Conservation (phyloP, 1,140 invertebrate genomes). For the Atopsyche davidsoni region DNA sequence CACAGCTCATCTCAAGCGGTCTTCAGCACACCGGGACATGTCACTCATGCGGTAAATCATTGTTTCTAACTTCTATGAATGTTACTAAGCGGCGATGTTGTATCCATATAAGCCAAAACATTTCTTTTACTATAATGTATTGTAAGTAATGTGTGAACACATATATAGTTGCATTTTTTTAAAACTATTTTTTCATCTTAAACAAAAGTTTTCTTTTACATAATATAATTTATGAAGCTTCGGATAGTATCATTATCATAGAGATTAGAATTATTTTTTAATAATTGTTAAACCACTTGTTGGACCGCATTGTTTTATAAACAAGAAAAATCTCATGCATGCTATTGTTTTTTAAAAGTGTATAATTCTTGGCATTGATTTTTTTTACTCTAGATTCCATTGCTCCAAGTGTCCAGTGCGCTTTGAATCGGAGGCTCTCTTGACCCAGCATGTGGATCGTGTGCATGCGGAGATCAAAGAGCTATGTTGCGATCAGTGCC, state of each 20-base stretch:
- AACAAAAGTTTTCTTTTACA: no score
- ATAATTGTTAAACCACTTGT: neutral
- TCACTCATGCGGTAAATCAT: slow-evolving; percentile 16
- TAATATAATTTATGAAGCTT: neutral
- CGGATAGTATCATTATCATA: neutral
- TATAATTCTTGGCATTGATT: no score
- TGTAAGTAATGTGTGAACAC: no score
- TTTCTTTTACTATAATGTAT: no score
- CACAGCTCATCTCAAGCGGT: slow-evolving; percentile 17
- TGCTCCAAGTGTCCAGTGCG: slow-evolving; percentile 38
- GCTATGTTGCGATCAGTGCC: slow-evolving; percentile 37
- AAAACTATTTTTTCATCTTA: no score
- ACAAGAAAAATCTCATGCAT: no score
- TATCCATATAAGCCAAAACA: no score
- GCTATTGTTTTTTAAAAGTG: no score
- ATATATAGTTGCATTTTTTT: no score
- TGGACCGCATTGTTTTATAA: neutral
- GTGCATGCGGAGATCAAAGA: slow-evolving; percentile 38
- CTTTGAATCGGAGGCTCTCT: slow-evolving; percentile 34
- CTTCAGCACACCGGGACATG: slow-evolving; percentile 18
- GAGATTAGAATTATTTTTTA: neutral
- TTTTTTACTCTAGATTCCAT: slow-evolving; percentile 32
- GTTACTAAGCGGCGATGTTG: no score
- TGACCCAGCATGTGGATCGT: slow-evolving; percentile 37
- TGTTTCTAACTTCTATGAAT: no score